phyloP scores from a whole-genome alignment of 2,888 invertebrate genomes.

The Drosophila rellima region DNA sequence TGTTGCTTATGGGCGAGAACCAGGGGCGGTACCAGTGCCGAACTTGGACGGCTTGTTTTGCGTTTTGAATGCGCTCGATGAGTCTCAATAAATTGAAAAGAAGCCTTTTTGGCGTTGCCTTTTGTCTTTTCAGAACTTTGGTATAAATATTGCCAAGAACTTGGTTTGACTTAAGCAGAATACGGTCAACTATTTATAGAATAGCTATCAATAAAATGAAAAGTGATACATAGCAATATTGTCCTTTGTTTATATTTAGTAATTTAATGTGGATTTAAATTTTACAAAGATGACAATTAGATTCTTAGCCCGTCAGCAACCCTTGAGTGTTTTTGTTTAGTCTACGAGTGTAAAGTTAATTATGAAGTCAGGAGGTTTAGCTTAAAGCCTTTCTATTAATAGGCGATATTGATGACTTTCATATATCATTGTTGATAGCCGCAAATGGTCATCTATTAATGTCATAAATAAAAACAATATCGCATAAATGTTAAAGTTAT shows the following conservation, averaged over 20 bases:
- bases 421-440: not conserved
- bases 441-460: not conserved
- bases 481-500: not conserved
- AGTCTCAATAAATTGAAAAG: conserved; percentile 67
- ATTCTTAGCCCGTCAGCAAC: too few species aligned
- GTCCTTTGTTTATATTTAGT: too few species aligned
- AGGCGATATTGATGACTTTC: too few species aligned
- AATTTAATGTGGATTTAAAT: not conserved
- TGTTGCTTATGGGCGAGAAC: conserved; percentile 13
- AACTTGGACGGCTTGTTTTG: conserved; percentile 16
- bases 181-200: not conserved
- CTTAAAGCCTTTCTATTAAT: too few species aligned
- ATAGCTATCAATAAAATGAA: not conserved
- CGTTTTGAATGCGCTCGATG: conserved; percentile 69
- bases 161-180: not conserved
- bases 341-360: too few species aligned
- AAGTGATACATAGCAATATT: not conserved
- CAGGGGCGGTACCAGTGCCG: not conserved
- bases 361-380: too few species aligned
- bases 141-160: not conserved
- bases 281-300: too few species aligned
- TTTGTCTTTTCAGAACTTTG: not conserved
- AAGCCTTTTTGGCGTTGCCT: conserved; percentile 1
- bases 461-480: not conserved
- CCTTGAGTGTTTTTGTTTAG: too few species aligned